Evolutionary conservation across 2,888 invertebrate species (phyloP), one percentile per base, ranked within the genome.

Genomic region (Mongoloraphidia duomilia): DNA sequence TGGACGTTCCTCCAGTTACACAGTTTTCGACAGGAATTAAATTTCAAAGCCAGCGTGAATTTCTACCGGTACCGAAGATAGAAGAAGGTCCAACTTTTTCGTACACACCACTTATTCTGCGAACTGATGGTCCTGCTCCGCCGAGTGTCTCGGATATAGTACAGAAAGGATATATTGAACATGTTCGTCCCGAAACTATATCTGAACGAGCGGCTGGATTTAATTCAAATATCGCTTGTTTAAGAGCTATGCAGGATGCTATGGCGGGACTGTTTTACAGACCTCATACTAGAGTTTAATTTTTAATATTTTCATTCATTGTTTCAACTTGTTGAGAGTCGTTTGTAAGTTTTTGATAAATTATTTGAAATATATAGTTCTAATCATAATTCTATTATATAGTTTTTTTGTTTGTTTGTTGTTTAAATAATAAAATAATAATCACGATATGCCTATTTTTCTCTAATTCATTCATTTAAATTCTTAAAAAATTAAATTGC

Each of bases 1-100:
- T 70, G 11, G 58, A 68, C 5, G 67, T 73, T 12, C 62, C 69
- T n/a, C 63, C 71, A 43, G 74, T 75, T 0, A 80, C 82, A 1
- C 83, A 86, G 55, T 93, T 92, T 67, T 91, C 92, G 1, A 82
- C 84, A 1, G 93, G 93, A 13, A 86, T 93, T 8, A 83, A 85
- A 64, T 84, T 92, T 65, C 77, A 80, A 4, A 68, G 75, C 1
- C 72, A 71, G 55, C 74, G 79, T 8, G 71, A 74, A 13, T 82
- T 84, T 57, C 62, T 82, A 38, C 77, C 83, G 0, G 65, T 90
- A 2, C 84, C 85, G 0, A 73, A 81, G 55, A 69, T 78, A 5
- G 87, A 88, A 46, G 88, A 89, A 60, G 87, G 84, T 0, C 86
- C 87, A 0, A 60, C 82, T 1, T 95, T 79, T 61, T 66, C 69